A percentile compares a stretch with the other conserved stretches of the same genome.
These are phyloP conservation scores for Atrina japonica DNA, from an alignment of 2,888 invertebrate species.

Conservation along the genomic window DNA sequence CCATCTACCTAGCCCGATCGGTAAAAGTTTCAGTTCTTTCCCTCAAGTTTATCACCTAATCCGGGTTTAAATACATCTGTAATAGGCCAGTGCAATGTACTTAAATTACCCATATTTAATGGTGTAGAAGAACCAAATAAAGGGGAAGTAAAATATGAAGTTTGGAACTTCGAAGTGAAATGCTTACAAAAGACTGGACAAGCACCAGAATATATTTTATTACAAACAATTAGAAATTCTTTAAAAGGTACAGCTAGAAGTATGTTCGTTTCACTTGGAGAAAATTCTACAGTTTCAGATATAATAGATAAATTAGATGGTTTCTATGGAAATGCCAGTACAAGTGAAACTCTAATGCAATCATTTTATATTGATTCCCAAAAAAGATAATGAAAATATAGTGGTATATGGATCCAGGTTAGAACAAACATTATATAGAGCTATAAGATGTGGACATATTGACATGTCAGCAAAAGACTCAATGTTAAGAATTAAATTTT, in stretches of 20 bases:
- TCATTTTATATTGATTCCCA: conserved; percentile 28
- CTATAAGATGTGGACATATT: conserved; percentile 25
- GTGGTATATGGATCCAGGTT: conserved; percentile 24
- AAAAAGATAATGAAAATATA: conserved; percentile 12
- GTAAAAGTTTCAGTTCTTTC: too few relatives aligned
- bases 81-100: background rate
- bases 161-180: conserved; percentile 29
- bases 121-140: too few relatives aligned
- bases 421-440: conserved; percentile 14
- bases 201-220: background rate
- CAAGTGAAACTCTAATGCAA: conserved; percentile 33
- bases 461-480: conserved; percentile 9
- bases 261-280: conserved; percentile 23
- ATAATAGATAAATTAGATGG: conserved; percentile 32
- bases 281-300: conserved; percentile 5
- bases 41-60: background rate
- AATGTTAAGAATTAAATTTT: conserved; percentile 29
- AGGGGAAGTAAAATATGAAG: conserved; percentile 30
- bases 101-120: background rate
- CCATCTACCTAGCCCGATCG: too few relatives aligned
- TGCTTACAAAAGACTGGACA: background rate
- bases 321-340: conserved; percentile 31
- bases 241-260: conserved; percentile 27
- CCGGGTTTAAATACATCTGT: background rate
- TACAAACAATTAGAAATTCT: conserved; percentile 27